These are phyloP conservation scores for Apteryx owenii DNA, from an alignment of 2,113 vertebrate genomes.

Conservation along the genomic window DNA sequence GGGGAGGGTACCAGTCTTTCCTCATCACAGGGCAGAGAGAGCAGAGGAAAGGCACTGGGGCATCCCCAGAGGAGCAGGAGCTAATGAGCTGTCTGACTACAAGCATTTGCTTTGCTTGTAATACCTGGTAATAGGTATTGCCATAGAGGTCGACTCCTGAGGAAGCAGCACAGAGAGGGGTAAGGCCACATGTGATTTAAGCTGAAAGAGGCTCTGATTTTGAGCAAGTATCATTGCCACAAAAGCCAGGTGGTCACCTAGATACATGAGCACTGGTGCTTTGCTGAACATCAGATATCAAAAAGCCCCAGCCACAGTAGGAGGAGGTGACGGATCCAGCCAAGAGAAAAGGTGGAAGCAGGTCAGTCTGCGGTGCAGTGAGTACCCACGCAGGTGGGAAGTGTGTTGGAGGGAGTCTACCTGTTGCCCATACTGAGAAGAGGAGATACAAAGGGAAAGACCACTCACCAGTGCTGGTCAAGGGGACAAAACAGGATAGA, in stretches of 20 bases:
- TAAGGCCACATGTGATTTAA: neutral
- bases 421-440: neutral
- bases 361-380: neutral
- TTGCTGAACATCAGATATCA: neutral
- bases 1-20: neutral
- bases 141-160: neutral
- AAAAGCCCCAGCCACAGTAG: neutral
- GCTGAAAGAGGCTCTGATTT: neutral
- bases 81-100: constrained; percentile 12
- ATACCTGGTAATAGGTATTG: neutral
- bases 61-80: neutral
- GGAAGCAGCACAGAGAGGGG: neutral
- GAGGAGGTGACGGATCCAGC: neutral
- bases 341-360: neutral
- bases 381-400: fast-evolving
- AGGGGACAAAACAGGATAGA: neutral
- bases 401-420: fast-evolving
- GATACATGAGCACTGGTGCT: neutral
- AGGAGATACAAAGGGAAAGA: neutral
- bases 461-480: neutral
- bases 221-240: neutral
- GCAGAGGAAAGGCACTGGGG: neutral
- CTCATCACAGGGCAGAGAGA: neutral
- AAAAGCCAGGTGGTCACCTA: neutral
- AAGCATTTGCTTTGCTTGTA: constrained; percentile 6